Conservation (phyloP, 1,140 invertebrate species). For the Popillia japonica region DNA sequence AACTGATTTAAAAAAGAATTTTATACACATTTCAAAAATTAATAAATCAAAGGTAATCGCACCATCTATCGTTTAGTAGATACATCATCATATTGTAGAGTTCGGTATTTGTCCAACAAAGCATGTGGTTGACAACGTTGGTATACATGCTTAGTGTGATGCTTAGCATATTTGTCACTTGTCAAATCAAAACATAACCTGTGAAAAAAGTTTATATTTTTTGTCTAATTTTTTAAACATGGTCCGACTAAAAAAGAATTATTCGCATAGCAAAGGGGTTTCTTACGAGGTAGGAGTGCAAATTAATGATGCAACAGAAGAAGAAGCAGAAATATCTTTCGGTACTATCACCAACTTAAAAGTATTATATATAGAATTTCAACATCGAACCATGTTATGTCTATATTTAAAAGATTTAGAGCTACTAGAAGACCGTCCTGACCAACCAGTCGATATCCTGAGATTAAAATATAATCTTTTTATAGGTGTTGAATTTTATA, state of each 20-base stretch:
- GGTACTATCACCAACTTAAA: neutral
- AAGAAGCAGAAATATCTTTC: neutral
- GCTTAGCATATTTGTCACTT: no score
- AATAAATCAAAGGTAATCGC: neutral
- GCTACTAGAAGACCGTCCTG: neutral
- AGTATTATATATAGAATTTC: neutral
- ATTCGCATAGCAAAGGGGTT: neutral
- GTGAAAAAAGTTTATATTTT: conserved; percentile 7
- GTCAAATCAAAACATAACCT: neutral
- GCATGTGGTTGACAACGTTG: neutral
- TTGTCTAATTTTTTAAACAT: neutral
- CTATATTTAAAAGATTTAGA: neutral
- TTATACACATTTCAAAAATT: conserved; percentile 6
- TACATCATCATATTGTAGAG: neutral
- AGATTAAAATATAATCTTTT: neutral
- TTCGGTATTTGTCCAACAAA: neutral
- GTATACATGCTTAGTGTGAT: no score
- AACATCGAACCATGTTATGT: neutral
- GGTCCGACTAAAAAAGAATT: neutral
- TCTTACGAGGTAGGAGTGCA: neutral
- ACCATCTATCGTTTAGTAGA: no score
- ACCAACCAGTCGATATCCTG: neutral
- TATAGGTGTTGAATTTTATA: neutral
- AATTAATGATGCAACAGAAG: neutral
- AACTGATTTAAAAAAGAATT: no score